These are phyloP conservation scores for Punctoribates punctum DNA, from an alignment of 2,888 invertebrate genomes.

Conservation along the genomic window DNA sequence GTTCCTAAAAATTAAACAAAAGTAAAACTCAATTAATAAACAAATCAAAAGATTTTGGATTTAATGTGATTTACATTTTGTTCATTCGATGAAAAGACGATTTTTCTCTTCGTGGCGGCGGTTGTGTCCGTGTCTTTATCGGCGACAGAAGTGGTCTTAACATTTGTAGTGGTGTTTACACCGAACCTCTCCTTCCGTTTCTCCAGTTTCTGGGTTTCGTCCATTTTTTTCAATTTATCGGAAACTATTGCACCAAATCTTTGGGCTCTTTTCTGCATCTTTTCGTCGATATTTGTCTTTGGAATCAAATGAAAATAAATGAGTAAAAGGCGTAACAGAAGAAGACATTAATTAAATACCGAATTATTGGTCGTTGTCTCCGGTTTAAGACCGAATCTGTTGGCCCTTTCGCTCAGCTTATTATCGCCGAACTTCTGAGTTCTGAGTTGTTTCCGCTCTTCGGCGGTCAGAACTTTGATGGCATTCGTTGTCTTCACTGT, in stretches of 20 bases:
- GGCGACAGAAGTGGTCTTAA: too few relatives aligned
- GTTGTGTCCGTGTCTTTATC: too few relatives aligned
- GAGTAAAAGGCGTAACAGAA: not conserved
- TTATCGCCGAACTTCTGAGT: conserved; percentile 36
- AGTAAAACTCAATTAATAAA: too few relatives aligned
- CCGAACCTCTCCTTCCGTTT: conserved; percentile 38
- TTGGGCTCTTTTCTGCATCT: conserved; percentile 28
- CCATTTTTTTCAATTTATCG: conserved; percentile 33
- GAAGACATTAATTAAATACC: not conserved
- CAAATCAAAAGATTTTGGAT: too few relatives aligned
- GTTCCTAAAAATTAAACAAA: too few relatives aligned
- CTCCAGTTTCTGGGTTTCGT: conserved; percentile 31
- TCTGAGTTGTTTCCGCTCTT: conserved; percentile 27
- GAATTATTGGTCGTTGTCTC: not conserved
- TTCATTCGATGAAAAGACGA: too few relatives aligned
- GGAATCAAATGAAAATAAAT: not conserved
- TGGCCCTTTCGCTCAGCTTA: conserved; percentile 34
- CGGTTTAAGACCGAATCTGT: conserved; percentile 30
- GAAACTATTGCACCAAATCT: conserved; percentile 42
- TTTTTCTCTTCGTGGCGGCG: too few relatives aligned
- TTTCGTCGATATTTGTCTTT: conserved; percentile 10
- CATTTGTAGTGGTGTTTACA: not conserved
- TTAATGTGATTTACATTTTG: too few relatives aligned
- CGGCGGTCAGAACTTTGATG: conserved; percentile 2
- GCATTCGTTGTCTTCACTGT: not conserved